Percentiles rank a stretch among this genome's conserved stretches.
Evolutionary conservation across 2,113 vertebrate genomes (phyloP).

Genomic region (Ptyas mucosa): DNA sequence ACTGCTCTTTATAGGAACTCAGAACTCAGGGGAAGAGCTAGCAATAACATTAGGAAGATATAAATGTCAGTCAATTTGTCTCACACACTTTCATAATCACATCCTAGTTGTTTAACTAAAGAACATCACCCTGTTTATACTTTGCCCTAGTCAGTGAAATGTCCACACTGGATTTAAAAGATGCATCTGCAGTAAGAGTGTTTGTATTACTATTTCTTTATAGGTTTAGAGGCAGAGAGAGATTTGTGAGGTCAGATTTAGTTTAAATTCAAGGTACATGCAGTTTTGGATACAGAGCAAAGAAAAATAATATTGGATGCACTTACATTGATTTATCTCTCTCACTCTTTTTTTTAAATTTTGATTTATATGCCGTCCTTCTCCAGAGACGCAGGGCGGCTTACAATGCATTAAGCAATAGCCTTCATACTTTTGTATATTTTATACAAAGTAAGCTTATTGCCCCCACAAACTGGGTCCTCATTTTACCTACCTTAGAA

Average conservation of each 20-base stretch:
- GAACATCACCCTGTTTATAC: neutral
- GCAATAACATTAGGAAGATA: neutral
- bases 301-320: neutral
- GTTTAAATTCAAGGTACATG: neutral
- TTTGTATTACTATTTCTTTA: neutral
- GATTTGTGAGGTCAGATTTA: neutral
- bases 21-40: slow-evolving; percentile 3
- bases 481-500: no score
- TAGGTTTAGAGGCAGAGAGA: neutral
- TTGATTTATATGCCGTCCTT: no score
- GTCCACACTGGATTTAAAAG: neutral
- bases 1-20: slow-evolving; percentile 20
- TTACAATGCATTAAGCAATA: no score
- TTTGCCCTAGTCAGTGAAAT: neutral
- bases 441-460: no score
- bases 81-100: neutral
- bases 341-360: no score
- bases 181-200: neutral
- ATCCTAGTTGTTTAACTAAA: neutral
- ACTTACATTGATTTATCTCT: neutral
- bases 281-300: neutral
- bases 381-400: no score
- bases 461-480: no score
- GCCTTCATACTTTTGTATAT: no score
- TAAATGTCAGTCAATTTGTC: neutral